Conservation (phyloP, 2,888 invertebrate genomes). For the Brachynemurus nebulosus region DNA sequence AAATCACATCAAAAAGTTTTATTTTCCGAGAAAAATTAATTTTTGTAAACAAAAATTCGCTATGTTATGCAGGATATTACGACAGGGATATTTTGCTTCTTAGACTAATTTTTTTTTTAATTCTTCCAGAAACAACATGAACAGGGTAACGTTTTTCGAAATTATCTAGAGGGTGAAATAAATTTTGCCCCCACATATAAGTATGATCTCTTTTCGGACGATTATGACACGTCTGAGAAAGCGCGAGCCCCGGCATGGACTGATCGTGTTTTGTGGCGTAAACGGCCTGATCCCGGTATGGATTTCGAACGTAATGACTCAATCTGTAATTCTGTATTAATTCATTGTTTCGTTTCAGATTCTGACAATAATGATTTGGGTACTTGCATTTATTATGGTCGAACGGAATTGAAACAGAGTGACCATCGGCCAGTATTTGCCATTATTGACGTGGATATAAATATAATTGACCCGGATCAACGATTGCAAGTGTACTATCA, state of each 20-base stretch:
- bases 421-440: slow-evolving; percentile 95
- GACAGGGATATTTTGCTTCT: background rate
- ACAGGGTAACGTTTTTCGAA: slow-evolving; percentile 75
- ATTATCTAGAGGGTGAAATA: slow-evolving; percentile 84
- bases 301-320: background rate
- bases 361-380: slow-evolving; percentile 49
- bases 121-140: slow-evolving; percentile 51
- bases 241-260: slow-evolving; percentile 97
- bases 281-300: slow-evolving; percentile 56
- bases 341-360: slow-evolving; percentile 3
- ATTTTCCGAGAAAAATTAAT: too few relatives aligned
- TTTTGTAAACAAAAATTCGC: too few relatives aligned
- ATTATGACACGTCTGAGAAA: slow-evolving; percentile 98
- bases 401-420: slow-evolving; percentile 92
- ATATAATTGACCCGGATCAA: slow-evolving; percentile 61
- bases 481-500: slow-evolving; percentile 71
- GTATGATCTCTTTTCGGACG: slow-evolving; percentile 96
- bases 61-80: background rate
- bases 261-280: slow-evolving; percentile 89
- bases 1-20: too few relatives aligned
- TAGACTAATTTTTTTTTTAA: background rate
- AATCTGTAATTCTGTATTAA: slow-evolving; percentile 1
- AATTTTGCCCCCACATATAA: slow-evolving; percentile 95
- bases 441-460: slow-evolving; percentile 75
- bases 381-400: slow-evolving; percentile 73